Percentiles rank a stretch among this genome's conserved stretches.
phyloP scores from a whole-genome alignment of 2,888 invertebrate genomes.

The Chirona hameri region DNA sequence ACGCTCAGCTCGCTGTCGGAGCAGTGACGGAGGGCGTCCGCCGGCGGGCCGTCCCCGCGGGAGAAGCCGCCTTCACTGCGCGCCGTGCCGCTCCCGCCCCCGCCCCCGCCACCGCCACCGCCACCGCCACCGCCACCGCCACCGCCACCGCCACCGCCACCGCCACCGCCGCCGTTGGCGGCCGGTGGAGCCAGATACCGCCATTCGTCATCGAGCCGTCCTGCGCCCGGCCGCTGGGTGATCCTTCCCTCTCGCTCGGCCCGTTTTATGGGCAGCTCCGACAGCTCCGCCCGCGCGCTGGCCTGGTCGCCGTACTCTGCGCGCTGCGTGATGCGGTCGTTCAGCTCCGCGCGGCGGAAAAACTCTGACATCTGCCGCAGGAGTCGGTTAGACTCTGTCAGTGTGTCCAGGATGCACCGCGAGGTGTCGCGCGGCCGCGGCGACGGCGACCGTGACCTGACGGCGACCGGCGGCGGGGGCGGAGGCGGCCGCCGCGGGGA shows the following conservation, averaged over 20 bases:
- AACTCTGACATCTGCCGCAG: background rate
- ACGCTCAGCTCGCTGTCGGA: background rate
- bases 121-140: too few relatives aligned
- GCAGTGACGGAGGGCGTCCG: background rate
- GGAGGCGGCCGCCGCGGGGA: too few relatives aligned
- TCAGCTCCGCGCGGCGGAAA: background rate
- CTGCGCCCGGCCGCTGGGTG: background rate
- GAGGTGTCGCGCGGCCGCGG: background rate
- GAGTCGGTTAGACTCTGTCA: conserved; percentile 8
- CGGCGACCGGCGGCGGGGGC: background rate
- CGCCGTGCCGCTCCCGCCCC: background rate
- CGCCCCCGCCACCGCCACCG: too few relatives aligned
- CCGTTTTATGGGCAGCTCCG: too few relatives aligned
- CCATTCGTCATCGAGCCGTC: background rate
- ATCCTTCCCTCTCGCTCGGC: background rate
- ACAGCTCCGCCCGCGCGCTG: too few relatives aligned
- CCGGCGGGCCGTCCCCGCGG: background rate
- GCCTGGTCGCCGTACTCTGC: background rate
- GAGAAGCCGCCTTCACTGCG: background rate
- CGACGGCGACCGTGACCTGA: background rate
- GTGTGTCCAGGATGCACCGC: background rate
- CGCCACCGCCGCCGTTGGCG: too few relatives aligned
- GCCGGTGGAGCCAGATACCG: background rate
- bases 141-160: too few relatives aligned
- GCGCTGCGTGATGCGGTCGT: background rate